Conservation (phyloP, 92 coral and sea anemone genomes). For the Galaxea fascicularis region DNA sequence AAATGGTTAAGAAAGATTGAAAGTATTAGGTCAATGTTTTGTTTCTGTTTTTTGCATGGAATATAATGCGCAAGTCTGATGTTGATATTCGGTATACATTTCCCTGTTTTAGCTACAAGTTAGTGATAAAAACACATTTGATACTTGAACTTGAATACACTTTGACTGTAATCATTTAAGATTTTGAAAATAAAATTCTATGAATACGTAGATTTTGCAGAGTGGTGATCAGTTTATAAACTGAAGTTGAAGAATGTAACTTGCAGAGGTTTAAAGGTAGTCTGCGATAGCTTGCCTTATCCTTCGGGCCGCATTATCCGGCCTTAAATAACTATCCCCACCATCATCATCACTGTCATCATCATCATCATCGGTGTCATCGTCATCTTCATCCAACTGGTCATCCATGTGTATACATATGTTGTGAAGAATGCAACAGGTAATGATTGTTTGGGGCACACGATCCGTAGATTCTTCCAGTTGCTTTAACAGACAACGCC, state of each 20-base stretch:
- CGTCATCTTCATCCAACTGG: constrained; percentile 4
- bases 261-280: constrained; percentile 11
- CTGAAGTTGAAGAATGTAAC: not conserved
- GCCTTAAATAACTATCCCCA: not conserved
- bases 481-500: constrained; percentile 9
- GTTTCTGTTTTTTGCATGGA: not conserved
- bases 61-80: not conserved
- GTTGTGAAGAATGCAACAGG: constrained; percentile 15
- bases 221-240: not conserved
- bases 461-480: constrained; percentile 3
- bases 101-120: not conserved
- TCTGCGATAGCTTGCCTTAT: constrained; percentile 6
- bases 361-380: not conserved
- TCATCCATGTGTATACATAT: constrained; percentile 8
- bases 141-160: not conserved
- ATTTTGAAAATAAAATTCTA: constrained; percentile 8
- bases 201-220: not conserved
- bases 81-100: not conserved
- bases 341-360: not conserved
- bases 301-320: constrained; percentile 11
- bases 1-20: constrained; percentile 6
- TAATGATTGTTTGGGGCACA: constrained; percentile 6
- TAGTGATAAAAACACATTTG: not conserved
- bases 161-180: constrained; percentile 4
- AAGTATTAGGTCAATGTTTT: constrained; percentile 3